phyloP scores from a whole-genome alignment of 2,797 vertebrate species.

The Nothura maculosa region DNA sequence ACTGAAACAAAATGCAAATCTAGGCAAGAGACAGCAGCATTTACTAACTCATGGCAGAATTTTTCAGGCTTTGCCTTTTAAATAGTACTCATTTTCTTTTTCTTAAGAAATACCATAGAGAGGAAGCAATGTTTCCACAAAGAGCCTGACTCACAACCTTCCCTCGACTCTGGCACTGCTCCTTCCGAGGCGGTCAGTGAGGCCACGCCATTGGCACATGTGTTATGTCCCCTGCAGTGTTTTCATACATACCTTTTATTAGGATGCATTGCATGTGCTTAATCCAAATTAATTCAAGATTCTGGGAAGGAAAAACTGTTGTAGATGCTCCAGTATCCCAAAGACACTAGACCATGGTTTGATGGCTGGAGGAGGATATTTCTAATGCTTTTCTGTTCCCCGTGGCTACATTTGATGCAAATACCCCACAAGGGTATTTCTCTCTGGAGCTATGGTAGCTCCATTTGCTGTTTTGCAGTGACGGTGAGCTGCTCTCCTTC shows the following conservation, averaged over 20 bases:
- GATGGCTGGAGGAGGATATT: not conserved
- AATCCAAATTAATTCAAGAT: not conserved
- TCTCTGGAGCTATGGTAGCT: not conserved
- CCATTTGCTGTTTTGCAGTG: not conserved
- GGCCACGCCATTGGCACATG: not conserved
- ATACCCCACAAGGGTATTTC: not conserved
- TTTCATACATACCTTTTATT: not conserved
- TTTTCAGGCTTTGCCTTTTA: not conserved
- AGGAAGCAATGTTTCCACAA: not conserved
- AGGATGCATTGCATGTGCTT: not conserved
- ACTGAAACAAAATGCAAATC: constrained; percentile 37
- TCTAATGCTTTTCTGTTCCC: not conserved
- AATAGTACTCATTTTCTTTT: not conserved
- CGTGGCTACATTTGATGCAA: not conserved
- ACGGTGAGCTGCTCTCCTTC: not conserved
- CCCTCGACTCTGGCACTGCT: not conserved
- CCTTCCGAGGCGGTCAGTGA: not conserved
- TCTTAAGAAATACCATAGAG: not conserved
- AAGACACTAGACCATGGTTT: not conserved
- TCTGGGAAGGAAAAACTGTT: not conserved
- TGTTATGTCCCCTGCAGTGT: not conserved
- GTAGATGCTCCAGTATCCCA: not conserved
- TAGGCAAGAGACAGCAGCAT: not conserved
- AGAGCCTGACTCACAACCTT: not conserved
- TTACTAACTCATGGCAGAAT: not conserved